phyloP scores from a whole-genome alignment of 2,888 invertebrate species.

The Hydropsyche betteni region DNA sequence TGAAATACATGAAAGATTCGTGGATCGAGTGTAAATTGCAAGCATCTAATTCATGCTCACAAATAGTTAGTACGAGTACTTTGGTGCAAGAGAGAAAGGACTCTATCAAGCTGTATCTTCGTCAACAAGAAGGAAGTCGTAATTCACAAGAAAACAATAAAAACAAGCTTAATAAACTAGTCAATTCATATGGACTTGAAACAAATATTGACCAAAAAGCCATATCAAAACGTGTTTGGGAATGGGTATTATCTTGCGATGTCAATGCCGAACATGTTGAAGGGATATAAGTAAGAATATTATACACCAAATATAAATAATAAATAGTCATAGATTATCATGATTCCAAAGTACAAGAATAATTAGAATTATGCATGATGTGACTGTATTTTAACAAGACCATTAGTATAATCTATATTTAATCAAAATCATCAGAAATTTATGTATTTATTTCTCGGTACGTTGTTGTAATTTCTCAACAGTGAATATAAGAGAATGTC shows the following conservation, averaged over 20 bases:
- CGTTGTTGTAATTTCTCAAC: neutral
- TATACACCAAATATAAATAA: neutral
- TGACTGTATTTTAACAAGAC: conserved; percentile 5
- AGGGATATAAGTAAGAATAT: conserved; percentile 33
- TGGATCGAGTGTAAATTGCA: conserved; percentile 67
- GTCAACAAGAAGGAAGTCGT: conserved; percentile 62
- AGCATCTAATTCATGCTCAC: conserved; percentile 64
- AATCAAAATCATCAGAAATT: neutral
- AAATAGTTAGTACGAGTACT: conserved; percentile 55
- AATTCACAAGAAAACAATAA: conserved; percentile 66
- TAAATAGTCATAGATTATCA: conserved; percentile 20
- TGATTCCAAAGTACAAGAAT: conserved; percentile 28
- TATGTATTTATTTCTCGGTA: neutral
- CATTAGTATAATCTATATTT: neutral
- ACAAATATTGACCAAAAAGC: conserved; percentile 71
- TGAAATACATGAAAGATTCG: conserved; percentile 69
- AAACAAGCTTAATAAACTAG: conserved; percentile 63
- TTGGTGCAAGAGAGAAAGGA: conserved; percentile 59
- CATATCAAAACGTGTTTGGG: conserved; percentile 70
- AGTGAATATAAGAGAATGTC: conserved; percentile 4
- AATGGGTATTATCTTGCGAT: conserved; percentile 72
- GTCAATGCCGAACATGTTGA: conserved; percentile 52
- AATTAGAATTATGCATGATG: conserved; percentile 2
- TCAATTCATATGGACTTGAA: conserved; percentile 71
- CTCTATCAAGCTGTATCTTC: conserved; percentile 63